A percentile compares a stretch with the other conserved stretches of the same genome.
Conservation (phyloP, 1,140 invertebrate species). For the Saccostrea echinata region DNA sequence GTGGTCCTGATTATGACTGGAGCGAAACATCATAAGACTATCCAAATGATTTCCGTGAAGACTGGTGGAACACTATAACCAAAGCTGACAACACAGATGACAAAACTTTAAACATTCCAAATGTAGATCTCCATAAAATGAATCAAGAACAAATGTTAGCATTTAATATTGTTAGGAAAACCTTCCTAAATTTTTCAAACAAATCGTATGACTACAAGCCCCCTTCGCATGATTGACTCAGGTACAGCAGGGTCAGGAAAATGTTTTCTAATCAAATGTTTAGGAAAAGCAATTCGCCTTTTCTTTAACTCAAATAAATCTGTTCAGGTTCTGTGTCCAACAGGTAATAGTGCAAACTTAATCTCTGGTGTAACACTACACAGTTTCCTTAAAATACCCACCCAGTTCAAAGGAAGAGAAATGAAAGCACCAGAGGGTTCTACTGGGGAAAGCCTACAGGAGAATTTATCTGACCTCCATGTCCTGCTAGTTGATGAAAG, state of each 20-base stretch:
- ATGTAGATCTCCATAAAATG: conserved; percentile 1
- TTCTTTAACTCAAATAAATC: conserved; percentile 50
- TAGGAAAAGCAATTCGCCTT: conserved; percentile 48
- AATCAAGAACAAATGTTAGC: conserved; percentile 46
- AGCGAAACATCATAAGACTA: conserved; percentile 16
- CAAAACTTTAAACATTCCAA: conserved; percentile 16
- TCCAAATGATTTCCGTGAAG: background rate
- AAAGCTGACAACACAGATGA: background rate
- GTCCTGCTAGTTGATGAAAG: conserved; percentile 63
- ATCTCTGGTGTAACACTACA: conserved; percentile 53
- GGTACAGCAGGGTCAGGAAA: conserved; percentile 52
- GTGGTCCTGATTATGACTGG: conserved; percentile 53
- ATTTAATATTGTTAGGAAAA: conserved; percentile 45
- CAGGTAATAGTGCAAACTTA: conserved; percentile 58
- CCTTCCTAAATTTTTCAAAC: background rate
- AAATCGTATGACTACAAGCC: background rate
- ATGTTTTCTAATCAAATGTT: conserved; percentile 51
- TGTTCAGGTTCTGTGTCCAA: conserved; percentile 57
- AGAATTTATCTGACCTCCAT: conserved; percentile 45
- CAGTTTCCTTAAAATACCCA: conserved; percentile 32
- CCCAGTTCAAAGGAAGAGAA: conserved; percentile 39
- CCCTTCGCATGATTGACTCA: conserved; percentile 46
- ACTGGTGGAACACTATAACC: background rate
- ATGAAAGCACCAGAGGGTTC: conserved; percentile 49
- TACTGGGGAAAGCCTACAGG: conserved; percentile 44